Conservation (phyloP, 2,113 vertebrate species). For the Turnix velox region DNA sequence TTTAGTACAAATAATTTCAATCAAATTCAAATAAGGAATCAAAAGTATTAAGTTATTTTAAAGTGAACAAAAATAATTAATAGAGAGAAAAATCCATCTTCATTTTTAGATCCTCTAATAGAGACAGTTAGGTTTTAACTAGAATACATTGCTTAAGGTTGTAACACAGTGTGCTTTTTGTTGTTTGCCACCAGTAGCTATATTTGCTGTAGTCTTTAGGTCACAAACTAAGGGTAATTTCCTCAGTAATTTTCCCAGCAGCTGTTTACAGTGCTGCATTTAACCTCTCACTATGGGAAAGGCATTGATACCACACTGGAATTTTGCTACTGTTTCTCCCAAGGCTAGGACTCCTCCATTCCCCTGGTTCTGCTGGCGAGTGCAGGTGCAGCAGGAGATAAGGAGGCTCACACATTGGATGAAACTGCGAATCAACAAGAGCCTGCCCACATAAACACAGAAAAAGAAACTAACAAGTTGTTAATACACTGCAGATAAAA, state of each 20-base stretch:
- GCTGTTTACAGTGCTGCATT: background rate
- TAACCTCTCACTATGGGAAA: background rate
- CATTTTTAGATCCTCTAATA: too few relatives aligned
- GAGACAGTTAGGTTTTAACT: background rate
- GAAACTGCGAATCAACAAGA: background rate
- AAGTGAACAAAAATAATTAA: too few relatives aligned
- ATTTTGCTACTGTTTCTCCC: background rate
- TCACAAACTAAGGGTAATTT: background rate
- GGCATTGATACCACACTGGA: background rate
- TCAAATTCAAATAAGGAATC: too few relatives aligned
- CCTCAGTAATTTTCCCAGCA: background rate
- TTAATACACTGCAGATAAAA: background rate
- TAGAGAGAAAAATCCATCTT: too few relatives aligned
- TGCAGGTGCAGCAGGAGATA: background rate
- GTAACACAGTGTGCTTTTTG: background rate
- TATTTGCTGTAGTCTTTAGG: background rate
- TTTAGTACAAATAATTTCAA: background rate
- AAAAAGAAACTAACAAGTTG: background rate
- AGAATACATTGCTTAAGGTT: background rate
- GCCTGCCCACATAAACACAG: background rate
- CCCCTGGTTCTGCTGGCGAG: background rate
- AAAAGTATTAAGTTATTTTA: too few relatives aligned
- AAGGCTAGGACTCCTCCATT: background rate
- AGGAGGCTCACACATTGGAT: background rate
- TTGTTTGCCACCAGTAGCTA: background rate